Base-by-base conservation (phyloP, 30 jellyfish, hydroid and myxozoan species). In the Euphysa ruthae region DNA sequence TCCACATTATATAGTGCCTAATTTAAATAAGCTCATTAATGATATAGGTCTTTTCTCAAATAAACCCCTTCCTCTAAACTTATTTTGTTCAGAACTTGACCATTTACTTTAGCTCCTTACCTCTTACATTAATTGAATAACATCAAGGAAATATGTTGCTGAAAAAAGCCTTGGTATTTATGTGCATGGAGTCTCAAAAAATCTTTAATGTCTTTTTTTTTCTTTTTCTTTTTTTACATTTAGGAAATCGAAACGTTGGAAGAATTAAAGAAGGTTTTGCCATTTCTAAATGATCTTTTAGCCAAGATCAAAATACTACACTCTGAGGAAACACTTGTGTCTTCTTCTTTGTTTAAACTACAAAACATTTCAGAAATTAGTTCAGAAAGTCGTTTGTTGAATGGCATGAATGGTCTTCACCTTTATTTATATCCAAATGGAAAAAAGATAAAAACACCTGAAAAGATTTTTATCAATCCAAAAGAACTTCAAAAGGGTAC, bases 351-450 rank as follows among this genome's bases (percentile, higher is more conserved):
- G 13, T 80, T 70, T 71, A 82, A 73, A 66, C 74, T 74, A 56
- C 70, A 74, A 38, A 83, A 82, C 57, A 77, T 77, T 58, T 26
- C 85, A 3, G 92, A 76, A 63, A 75, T 77, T 16, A 73, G 32
- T 26, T 49, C 89, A 18, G 42, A 61, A 58, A 82, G 93, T 34
- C 82, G 93, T 13, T 65, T 65, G 43, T 62, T 84, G 28, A 72
- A 44, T 29, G 86, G 86, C 25, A 30, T 73, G 30, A 58, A 42
- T 14, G 89, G 94, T 3, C 35, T 66, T 38, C 90, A 84, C 14
- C 38, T 84, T 10, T 46, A 58, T n/a, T 24, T 84, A n/a, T 34
- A 73, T 43, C 70, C 46, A 51, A 84, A 78, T 71, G 76, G 61
- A 16, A 8, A 20, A 0, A 65, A 42, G 12, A 55, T 22, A 49